Evolutionary conservation across 2,888 invertebrate species (phyloP).

Genomic region (Cetonia aurata): DNA sequence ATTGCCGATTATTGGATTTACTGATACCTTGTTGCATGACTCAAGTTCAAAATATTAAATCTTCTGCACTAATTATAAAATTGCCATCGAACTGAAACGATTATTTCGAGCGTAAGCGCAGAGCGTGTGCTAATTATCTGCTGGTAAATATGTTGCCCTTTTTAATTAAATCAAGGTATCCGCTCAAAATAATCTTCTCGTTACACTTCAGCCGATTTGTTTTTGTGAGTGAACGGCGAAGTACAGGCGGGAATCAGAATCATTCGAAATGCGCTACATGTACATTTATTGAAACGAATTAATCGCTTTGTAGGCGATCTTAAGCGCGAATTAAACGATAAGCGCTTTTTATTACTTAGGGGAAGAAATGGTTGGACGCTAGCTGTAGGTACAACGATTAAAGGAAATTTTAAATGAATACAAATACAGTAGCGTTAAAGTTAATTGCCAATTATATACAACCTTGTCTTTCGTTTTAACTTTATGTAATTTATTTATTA

Average conservation of each 20-base stretch:
- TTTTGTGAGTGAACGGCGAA: conserved; percentile 14
- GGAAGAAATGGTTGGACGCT: neutral
- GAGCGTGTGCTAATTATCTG: conserved; percentile 19
- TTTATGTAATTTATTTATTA: no score
- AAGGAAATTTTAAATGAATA: no score
- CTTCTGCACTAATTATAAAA: conserved; percentile 22
- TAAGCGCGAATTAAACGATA: conserved; percentile 20
- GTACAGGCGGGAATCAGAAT: neutral
- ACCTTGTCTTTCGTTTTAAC: no score
- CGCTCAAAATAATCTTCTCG: conserved; percentile 34
- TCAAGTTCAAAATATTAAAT: conserved; percentile 13
- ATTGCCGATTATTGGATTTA: no score
- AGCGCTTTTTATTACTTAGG: conserved; percentile 20
- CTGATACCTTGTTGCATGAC: neutral
- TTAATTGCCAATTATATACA: no score
- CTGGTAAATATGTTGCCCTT: conserved; percentile 31
- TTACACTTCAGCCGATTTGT: conserved; percentile 21
- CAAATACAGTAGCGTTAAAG: no score
- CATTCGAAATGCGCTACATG: conserved; percentile 11
- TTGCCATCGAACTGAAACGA: conserved; percentile 25
- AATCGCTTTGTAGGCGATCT: conserved; percentile 9
- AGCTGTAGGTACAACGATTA: no score
- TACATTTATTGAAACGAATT: conserved; percentile 28
- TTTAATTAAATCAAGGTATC: conserved; percentile 32
- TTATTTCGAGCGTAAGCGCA: conserved; percentile 4